phyloP scores from a whole-genome alignment of 2,797 vertebrate species.

The Channa striata region DNA sequence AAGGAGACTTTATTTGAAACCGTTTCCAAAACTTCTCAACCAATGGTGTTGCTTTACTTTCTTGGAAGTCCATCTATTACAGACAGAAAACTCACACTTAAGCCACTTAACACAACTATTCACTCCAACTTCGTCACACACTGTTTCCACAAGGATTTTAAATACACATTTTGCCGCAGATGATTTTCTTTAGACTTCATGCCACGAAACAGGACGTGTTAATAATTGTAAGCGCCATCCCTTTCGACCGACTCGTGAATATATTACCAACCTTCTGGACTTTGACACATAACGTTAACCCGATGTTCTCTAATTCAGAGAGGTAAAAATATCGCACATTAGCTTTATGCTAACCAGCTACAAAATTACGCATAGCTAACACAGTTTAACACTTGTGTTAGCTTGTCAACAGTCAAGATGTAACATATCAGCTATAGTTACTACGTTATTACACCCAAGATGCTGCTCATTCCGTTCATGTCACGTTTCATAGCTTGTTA shows the following conservation, averaged over 20 bases:
- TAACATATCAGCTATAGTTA: neutral
- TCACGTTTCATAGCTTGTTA: neutral
- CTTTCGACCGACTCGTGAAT: neutral
- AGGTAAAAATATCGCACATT: neutral
- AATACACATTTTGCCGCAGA: neutral
- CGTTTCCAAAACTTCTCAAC: constrained; percentile 4
- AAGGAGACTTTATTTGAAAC: constrained; percentile 37
- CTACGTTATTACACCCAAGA: neutral
- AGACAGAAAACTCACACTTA: neutral
- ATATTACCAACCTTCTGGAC: neutral
- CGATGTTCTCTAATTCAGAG: neutral
- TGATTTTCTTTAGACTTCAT: neutral
- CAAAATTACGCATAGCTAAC: neutral
- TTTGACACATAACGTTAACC: neutral
- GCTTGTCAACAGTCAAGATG: neutral
- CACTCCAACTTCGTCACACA: neutral
- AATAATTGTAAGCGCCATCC: neutral
- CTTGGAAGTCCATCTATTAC: neutral
- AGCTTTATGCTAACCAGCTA: neutral
- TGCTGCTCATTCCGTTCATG: accelerated
- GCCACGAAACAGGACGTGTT: neutral
- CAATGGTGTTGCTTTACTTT: neutral
- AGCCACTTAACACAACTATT: neutral
- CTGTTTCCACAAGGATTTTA: accelerated
- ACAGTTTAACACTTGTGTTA: neutral